Evolutionary conservation across 2,113 vertebrate genomes (phyloP).

Genomic region (Oryzias celebensis): DNA sequence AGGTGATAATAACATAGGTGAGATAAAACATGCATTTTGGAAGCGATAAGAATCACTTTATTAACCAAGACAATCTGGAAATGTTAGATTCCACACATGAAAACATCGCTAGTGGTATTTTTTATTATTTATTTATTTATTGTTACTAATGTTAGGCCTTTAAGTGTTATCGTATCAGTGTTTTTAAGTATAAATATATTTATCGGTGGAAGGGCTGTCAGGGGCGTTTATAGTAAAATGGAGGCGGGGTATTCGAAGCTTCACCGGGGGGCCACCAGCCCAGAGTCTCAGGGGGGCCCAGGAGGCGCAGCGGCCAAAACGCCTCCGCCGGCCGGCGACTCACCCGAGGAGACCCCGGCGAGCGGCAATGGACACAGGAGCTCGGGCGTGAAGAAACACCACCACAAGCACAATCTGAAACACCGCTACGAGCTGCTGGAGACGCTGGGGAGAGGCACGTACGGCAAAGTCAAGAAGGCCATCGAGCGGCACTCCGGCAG

Average conservation of each 20-base stretch:
- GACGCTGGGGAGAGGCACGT: constrained; percentile 95
- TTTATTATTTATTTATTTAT: constrained; percentile 83
- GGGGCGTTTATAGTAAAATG: constrained; percentile 66
- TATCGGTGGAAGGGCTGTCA: constrained; percentile 54
- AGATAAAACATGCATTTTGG: constrained; percentile 31
- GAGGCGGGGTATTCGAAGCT: constrained; percentile 69
- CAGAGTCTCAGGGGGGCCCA: constrained; percentile 44
- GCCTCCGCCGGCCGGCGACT: constrained; percentile 38
- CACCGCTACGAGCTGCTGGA: constrained; percentile 98
- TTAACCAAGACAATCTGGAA: constrained; percentile 73
- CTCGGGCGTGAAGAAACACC: constrained; percentile 92
- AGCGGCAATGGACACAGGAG: constrained; percentile 70
- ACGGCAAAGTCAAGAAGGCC: constrained; percentile 97
- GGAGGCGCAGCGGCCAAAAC: constrained; percentile 39
- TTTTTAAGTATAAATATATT: constrained; percentile 55
- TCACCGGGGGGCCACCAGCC: constrained; percentile 54
- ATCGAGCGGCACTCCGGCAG: constrained; percentile 93
- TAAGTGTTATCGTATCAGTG: constrained; percentile 74
- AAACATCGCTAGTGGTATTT: constrained; percentile 62
- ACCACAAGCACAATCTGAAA: constrained; percentile 98
- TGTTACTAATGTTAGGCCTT: constrained; percentile 72
- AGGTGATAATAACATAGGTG: constrained; percentile 56
- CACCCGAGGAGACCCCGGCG: constrained; percentile 44
- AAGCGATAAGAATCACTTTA: constrained; percentile 53
- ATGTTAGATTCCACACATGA: constrained; percentile 62